phyloP scores from a whole-genome alignment of 30 jellyfish, hydroid and myxozoan genomes.

The Mastigias papua region DNA sequence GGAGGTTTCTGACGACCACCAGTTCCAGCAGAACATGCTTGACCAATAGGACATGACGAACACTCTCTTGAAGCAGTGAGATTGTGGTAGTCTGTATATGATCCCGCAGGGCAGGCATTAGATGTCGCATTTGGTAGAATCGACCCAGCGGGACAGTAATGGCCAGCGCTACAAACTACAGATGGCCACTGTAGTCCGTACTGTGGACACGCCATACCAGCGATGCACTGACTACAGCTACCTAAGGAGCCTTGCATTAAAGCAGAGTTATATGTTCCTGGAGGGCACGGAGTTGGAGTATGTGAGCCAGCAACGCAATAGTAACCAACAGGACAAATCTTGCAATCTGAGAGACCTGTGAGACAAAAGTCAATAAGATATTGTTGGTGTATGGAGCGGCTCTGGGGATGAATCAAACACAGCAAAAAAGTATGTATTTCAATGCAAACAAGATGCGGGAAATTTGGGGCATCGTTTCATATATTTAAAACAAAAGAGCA shows the following conservation, averaged over 20 bases:
- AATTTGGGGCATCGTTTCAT: too few relatives aligned
- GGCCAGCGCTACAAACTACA: constrained; percentile 91
- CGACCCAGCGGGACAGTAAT: constrained; percentile 98
- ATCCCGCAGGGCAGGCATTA: constrained; percentile 98
- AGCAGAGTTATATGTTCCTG: constrained; percentile 93
- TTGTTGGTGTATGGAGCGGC: neutral
- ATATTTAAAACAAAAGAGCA: too few relatives aligned
- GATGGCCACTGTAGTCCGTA: constrained; percentile 89
- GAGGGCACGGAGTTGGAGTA: constrained; percentile 89
- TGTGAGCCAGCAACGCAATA: constrained; percentile 86
- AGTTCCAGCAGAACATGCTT: constrained; percentile 96
- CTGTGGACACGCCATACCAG: constrained; percentile 99
- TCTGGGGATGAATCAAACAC: neutral
- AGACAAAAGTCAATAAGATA: neutral
- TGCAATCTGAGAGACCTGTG: constrained; percentile 87
- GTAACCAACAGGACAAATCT: constrained; percentile 90
- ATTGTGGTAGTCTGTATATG: constrained; percentile 91
- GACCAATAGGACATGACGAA: constrained; percentile 91
- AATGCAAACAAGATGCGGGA: too few relatives aligned
- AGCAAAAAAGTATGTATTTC: too few relatives aligned
- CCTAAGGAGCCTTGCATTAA: constrained; percentile 65
- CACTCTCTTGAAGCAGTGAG: constrained; percentile 91
- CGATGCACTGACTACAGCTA: constrained; percentile 88
- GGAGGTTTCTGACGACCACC: constrained; percentile 99
- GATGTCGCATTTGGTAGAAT: constrained; percentile 84